phyloP scores from a whole-genome alignment of 2,888 invertebrate species.

The Lumbricus terrestris region DNA sequence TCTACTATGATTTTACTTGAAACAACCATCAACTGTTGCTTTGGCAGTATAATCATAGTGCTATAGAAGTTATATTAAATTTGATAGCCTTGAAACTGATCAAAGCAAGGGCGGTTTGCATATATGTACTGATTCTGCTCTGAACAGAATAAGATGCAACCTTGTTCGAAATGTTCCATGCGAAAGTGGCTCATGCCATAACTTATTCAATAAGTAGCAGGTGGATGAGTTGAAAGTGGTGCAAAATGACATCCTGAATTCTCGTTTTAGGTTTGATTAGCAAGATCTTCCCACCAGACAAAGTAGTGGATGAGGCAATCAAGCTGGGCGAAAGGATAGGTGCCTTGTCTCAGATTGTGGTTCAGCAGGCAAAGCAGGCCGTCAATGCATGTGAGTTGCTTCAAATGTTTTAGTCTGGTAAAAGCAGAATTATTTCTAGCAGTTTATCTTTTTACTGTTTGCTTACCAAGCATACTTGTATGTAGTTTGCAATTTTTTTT shows the following conservation, averaged over 20 bases:
- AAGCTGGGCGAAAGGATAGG: constrained; percentile 92
- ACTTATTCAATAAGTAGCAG: too few relatives aligned
- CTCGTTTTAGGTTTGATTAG: constrained; percentile 70
- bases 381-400: constrained; percentile 70
- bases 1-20: too few relatives aligned
- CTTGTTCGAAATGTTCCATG: too few relatives aligned
- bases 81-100: too few relatives aligned
- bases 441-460: background rate
- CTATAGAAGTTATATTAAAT: too few relatives aligned
- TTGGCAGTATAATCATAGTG: too few relatives aligned
- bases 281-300: constrained; percentile 83
- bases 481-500: background rate
- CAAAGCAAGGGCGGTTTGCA: too few relatives aligned
- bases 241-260: background rate
- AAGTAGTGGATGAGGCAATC: constrained; percentile 83
- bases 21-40: too few relatives aligned
- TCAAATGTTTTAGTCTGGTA: background rate
- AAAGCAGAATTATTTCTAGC: background rate
- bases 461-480: background rate
- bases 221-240: too few relatives aligned
- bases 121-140: too few relatives aligned
- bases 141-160: too few relatives aligned
- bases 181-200: too few relatives aligned
- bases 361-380: constrained; percentile 83
- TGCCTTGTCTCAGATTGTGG: constrained; percentile 80